phyloP scores from a whole-genome alignment of 2,888 invertebrate species.

The Laothoe populi region DNA sequence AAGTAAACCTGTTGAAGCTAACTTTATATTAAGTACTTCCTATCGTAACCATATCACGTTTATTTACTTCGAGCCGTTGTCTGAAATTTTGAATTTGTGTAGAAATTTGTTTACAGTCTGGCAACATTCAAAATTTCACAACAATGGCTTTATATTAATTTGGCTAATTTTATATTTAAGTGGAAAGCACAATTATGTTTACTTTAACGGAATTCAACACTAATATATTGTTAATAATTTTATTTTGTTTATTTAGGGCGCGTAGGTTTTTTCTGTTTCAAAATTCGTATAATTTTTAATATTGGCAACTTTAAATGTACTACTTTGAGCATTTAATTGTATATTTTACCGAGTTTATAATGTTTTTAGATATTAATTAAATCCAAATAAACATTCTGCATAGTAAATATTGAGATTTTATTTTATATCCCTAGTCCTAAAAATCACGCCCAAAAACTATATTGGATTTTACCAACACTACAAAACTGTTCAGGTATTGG shows the following conservation, averaged over 20 bases:
- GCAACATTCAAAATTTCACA: conserved; percentile 59
- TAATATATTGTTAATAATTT: conserved; percentile 84
- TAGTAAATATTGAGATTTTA: conserved; percentile 62
- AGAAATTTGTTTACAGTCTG: conserved; percentile 48
- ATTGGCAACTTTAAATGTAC: conserved; percentile 69
- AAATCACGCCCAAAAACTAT: background rate
- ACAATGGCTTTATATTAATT: conserved; percentile 64
- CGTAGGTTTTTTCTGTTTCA: conserved; percentile 60
- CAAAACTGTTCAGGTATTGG: too few relatives aligned
- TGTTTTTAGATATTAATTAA: conserved; percentile 78
- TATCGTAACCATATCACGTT: conserved; percentile 74
- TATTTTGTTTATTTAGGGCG: conserved; percentile 73
- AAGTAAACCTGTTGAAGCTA: conserved; percentile 82
- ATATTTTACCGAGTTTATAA: conserved; percentile 80
- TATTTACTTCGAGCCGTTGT: conserved; percentile 48
- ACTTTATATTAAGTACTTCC: conserved; percentile 80
- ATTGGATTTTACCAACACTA: too few relatives aligned
- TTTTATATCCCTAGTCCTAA: background rate
- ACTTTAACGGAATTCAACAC: conserved; percentile 67
- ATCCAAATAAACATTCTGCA: conserved; percentile 84
- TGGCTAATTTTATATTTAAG: conserved; percentile 81
- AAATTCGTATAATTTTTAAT: conserved; percentile 65
- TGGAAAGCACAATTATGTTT: conserved; percentile 77
- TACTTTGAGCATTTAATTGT: conserved; percentile 80
- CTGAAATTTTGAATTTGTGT: conserved; percentile 47